Conservation (phyloP, 2,113 vertebrate species). For the Albula glossodonta region DNA sequence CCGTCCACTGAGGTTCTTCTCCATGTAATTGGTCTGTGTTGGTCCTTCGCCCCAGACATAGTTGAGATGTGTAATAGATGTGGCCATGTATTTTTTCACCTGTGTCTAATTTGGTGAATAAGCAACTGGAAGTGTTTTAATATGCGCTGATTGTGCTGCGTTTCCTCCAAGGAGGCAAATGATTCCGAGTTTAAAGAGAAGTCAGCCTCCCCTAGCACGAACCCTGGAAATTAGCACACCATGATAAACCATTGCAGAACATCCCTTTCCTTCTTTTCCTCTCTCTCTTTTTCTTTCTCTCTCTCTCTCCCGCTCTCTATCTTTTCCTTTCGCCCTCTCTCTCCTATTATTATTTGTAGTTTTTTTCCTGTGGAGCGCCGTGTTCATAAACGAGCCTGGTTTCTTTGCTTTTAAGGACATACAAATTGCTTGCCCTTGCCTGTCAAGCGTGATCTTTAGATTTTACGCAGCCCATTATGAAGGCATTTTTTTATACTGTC, state of each 20-base stretch:
- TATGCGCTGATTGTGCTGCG: not conserved
- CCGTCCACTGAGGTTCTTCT: not conserved
- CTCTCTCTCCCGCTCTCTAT: conserved; percentile 38
- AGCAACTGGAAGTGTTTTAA: conserved; percentile 3
- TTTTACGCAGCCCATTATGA: conserved; percentile 91
- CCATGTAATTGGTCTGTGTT: not conserved
- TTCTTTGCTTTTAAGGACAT: conserved; percentile 76
- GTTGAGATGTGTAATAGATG: not conserved
- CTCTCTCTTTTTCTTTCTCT: conserved; percentile 37
- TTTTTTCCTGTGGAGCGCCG: conserved; percentile 62
- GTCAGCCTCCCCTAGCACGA: not conserved
- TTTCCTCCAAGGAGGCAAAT: not conserved
- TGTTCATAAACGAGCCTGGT: conserved; percentile 72
- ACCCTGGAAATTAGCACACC: not conserved
- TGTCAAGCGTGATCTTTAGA: conserved; percentile 87
- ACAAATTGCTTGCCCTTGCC: conserved; percentile 84
- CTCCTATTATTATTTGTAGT: conserved; percentile 71
- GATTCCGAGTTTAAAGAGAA: not conserved
- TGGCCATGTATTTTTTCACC: conserved; percentile 1
- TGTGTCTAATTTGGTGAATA: not conserved
- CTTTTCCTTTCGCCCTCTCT: conserved; percentile 33
- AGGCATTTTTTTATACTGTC: conserved; percentile 87
- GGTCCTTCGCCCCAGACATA: not conserved
- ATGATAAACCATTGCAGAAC: not conserved
- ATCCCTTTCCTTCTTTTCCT: not conserved